These are phyloP conservation scores for Zaprionus kolodkinae DNA, from an alignment of 1,140 invertebrate genomes.

Conservation along the genomic window DNA sequence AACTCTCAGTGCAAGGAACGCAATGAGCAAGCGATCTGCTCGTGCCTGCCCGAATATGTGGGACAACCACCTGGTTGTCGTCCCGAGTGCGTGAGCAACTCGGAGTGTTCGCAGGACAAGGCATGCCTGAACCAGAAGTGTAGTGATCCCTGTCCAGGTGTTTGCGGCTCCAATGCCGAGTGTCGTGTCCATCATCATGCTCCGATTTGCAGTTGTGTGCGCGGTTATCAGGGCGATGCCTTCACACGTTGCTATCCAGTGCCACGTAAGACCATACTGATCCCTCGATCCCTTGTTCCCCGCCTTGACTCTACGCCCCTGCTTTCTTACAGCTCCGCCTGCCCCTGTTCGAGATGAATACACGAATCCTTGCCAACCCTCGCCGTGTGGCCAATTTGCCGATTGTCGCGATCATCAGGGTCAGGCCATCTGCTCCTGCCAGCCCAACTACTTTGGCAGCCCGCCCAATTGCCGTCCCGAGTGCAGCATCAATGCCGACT, in stretches of 20 bases:
- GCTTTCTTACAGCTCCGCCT: constrained; percentile 79
- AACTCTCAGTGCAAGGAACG: constrained; percentile 87
- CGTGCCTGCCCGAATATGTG: constrained; percentile 89
- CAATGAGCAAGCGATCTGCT: constrained; percentile 89
- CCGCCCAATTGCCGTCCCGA: constrained; percentile 91
- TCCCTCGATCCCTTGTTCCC: neutral
- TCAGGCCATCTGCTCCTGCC: constrained; percentile 89
- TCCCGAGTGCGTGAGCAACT: constrained; percentile 90
- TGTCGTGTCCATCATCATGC: constrained; percentile 91
- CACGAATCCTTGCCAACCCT: constrained; percentile 88
- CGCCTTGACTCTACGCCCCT: neutral
- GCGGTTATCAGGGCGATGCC: constrained; percentile 91
- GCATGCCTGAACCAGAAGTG: constrained; percentile 93
- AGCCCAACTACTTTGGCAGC: constrained; percentile 89
- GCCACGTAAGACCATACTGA: constrained; percentile 85
- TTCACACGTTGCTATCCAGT: constrained; percentile 80
- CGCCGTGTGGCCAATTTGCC: constrained; percentile 89
- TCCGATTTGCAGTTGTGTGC: constrained; percentile 89
- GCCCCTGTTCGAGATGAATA: constrained; percentile 85
- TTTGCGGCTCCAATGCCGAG: constrained; percentile 91
- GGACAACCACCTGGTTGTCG: constrained; percentile 90
- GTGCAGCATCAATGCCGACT: constrained; percentile 90
- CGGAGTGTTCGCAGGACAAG: constrained; percentile 90
- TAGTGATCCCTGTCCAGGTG: constrained; percentile 91
- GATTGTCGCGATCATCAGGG: constrained; percentile 85